Base-by-base conservation (phyloP, 2,888 invertebrate species). In the Merodon equestris region DNA sequence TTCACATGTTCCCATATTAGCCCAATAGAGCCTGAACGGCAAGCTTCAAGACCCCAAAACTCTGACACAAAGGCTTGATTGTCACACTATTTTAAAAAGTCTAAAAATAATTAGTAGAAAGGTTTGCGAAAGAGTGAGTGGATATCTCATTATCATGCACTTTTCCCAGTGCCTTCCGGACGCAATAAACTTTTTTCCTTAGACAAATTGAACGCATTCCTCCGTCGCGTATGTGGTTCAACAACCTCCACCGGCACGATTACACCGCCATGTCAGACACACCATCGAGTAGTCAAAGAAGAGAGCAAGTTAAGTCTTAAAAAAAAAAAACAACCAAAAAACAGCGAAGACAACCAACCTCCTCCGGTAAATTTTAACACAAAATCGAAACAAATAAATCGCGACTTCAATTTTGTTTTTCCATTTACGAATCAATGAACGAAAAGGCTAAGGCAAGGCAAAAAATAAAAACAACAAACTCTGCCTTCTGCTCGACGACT, bases 331-430 rank as follows among this genome's bases (percentile, higher is more conserved):
- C 19, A 50, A 47, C 36, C 10, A 34, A 36, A 42, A 57, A 9
- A 27, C 3, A 34, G n/a, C 27, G 27, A 54, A 44, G 60, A 53
- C 10, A 53, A 53, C n/a, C 9, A 48, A 44, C 54, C 60, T 67
- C 61, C 76, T 61, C 76, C 61, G 60, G 76, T 45, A 66, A 66
- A 66, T 66, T 77, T 67, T 57, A 79, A 67, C 67, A 74, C 58
- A 68, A 74, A 79, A 74, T 68, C 79, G 74, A 77, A 82, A 82
- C 82, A 82, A 82, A 82, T 82, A 83, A 83, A 82, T 82, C 82
- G 82, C 81, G 82, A 81, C 81, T 72, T 81, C 60, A 81, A 71
- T 61, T 71, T 79, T 82, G 68, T 79, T 72, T 57, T 51, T 66
- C 53, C 38, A 56, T 50, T 18, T 27, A 18, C 61, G 61, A 77